Percentiles rank a stretch among this genome's conserved stretches.
Evolutionary conservation across 2,113 vertebrate species (phyloP).

Genomic region (Heliornis fulica): DNA sequence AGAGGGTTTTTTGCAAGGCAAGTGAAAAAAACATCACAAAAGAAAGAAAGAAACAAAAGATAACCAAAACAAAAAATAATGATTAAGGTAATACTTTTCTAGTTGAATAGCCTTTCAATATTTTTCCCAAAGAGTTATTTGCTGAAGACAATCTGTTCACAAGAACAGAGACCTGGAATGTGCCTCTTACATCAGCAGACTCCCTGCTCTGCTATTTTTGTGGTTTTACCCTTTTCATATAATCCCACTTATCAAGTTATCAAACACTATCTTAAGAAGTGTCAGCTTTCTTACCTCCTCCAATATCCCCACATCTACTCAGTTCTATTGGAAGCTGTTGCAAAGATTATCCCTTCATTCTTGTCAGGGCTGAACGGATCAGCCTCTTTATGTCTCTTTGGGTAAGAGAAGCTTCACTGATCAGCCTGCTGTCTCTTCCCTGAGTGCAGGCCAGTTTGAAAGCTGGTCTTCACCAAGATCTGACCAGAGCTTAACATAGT

Average conservation of each 20-base stretch:
- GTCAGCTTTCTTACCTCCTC: conserved; percentile 33
- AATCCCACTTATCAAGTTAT: conserved; percentile 20
- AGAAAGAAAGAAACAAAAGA: too few relatives aligned
- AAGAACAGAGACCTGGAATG: not conserved
- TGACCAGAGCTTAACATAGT: not conserved
- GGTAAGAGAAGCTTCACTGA: not conserved
- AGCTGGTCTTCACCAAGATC: not conserved
- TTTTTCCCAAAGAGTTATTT: not conserved
- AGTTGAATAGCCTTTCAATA: not conserved
- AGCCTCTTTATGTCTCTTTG: not conserved
- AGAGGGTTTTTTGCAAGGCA: not conserved
- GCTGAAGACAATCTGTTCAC: not conserved
- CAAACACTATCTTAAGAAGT: not conserved
- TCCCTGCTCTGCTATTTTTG: conserved; percentile 11
- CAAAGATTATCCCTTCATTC: not conserved
- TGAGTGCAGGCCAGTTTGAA: not conserved
- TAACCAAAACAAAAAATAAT: too few relatives aligned
- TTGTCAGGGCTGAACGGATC: not conserved
- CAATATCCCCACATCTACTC: not conserved
- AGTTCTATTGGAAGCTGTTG: not conserved
- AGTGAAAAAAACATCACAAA: not conserved
- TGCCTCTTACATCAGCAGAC: not conserved
- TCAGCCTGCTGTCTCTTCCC: not conserved
- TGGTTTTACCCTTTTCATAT: not conserved
- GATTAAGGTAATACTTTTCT: too few relatives aligned